These are phyloP conservation scores for Drosophila yooni DNA, from an alignment of 2,888 invertebrate species.

Conservation along the genomic window DNA sequence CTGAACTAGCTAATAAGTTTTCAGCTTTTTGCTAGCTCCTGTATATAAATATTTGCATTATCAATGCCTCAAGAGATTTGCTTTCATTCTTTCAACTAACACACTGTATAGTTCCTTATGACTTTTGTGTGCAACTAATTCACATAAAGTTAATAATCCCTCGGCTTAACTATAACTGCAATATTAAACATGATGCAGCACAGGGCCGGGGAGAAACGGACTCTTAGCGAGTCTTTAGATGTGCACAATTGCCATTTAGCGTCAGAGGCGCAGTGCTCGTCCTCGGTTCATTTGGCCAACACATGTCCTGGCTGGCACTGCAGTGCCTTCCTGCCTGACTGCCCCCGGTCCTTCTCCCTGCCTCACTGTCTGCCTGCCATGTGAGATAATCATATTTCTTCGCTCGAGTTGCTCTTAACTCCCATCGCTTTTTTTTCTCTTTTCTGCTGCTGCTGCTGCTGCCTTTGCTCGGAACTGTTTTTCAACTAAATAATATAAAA, in stretches of 20 bases:
- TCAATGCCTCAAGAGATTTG: neutral
- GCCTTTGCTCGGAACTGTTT: slow-evolving; percentile 29
- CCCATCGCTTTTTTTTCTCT: slow-evolving; percentile 6
- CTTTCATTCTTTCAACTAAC: neutral
- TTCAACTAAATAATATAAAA: slow-evolving; percentile 77
- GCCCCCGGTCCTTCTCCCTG: neutral
- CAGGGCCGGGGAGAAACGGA: neutral
- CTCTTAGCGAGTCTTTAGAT: slow-evolving; percentile 21
- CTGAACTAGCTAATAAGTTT: neutral
- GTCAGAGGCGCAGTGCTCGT: slow-evolving; percentile 24
- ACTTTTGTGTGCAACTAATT: slow-evolving; percentile 5
- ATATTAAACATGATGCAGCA: neutral
- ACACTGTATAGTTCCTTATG: neutral
- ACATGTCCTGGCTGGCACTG: slow-evolving; percentile 59
- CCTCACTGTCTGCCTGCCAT: slow-evolving; percentile 30
- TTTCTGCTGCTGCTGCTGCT: slow-evolving; percentile 1
- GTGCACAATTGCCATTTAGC: slow-evolving; percentile 39
- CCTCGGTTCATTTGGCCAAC: slow-evolving; percentile 37
- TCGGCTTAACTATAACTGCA: slow-evolving; percentile 17
- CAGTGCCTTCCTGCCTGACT: slow-evolving; percentile 38
- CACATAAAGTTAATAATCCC: slow-evolving; percentile 20
- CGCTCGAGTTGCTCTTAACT: slow-evolving; percentile 42
- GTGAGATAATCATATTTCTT: slow-evolving; percentile 79
- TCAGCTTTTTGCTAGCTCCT: neutral
- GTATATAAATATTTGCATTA: neutral